phyloP scores from a whole-genome alignment of 2,113 vertebrate species.

The Peromyscus californicus region DNA sequence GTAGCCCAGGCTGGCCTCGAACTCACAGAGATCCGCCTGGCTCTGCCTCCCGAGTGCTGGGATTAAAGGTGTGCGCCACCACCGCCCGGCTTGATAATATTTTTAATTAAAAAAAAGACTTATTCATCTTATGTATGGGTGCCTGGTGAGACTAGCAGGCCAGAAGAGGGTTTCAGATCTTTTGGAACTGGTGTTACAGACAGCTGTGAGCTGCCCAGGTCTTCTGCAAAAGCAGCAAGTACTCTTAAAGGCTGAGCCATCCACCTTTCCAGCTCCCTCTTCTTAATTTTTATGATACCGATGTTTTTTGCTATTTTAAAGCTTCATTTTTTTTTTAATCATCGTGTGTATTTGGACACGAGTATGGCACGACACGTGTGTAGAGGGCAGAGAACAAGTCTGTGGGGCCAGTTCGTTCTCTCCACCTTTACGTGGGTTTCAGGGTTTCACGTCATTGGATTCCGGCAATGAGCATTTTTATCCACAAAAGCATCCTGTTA shows the following conservation, averaged over 20 bases:
- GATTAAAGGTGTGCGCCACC: too few species aligned
- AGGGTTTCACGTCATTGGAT: not conserved
- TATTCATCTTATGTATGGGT: not conserved
- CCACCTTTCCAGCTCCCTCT: not conserved
- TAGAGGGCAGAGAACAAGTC: not conserved
- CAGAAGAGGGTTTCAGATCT: not conserved
- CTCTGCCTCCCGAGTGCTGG: too few species aligned
- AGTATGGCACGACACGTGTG: not conserved
- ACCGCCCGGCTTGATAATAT: not conserved
- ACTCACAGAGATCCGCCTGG: too few species aligned
- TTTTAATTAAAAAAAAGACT: not conserved
- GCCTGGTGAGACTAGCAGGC: not conserved
- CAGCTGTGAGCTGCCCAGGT: not conserved
- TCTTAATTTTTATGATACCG: constrained; percentile 10
- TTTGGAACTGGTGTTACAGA: not conserved
- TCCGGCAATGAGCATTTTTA: too few species aligned
- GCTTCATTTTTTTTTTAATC: too few species aligned
- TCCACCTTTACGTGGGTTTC: too few species aligned
- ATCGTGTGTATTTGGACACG: not conserved
- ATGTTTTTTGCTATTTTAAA: constrained; percentile 1
- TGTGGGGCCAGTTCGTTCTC: too few species aligned
- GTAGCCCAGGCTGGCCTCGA: too few species aligned
- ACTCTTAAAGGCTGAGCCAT: not conserved
- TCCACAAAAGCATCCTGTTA: not conserved
- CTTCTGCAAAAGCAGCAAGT: not conserved